Evolutionary conservation across 2,888 invertebrate species (phyloP).

Genomic region (Drosophila austrosaltans): DNA sequence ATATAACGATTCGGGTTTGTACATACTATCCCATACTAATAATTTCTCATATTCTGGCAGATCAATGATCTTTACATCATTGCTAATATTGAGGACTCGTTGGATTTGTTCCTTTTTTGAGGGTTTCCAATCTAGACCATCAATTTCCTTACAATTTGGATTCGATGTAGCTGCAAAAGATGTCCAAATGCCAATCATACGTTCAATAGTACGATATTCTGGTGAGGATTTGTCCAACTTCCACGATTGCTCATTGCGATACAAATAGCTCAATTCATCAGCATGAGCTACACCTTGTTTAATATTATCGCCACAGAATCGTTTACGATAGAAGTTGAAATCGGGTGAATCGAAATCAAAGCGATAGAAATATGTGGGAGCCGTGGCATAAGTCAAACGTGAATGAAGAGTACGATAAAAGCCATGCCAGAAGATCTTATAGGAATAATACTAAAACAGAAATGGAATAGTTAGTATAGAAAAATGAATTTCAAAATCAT

Average conservation of each 20-base stretch:
- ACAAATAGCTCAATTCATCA: conserved; percentile 79
- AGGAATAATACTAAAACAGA: conserved; percentile 67
- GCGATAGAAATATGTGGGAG: conserved; percentile 77
- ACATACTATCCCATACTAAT: conserved; percentile 70
- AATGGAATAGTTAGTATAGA: background rate
- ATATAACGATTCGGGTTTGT: conserved; percentile 52
- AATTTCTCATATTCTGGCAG: conserved; percentile 74
- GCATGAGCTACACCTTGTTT: conserved; percentile 76
- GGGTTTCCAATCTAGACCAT: conserved; percentile 60
- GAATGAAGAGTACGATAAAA: conserved; percentile 69
- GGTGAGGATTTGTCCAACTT: conserved; percentile 55
- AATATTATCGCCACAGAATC: conserved; percentile 69
- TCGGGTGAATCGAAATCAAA: conserved; percentile 79
- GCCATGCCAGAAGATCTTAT: conserved; percentile 79
- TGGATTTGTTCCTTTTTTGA: conserved; percentile 48
- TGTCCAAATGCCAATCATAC: conserved; percentile 76
- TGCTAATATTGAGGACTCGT: conserved; percentile 73
- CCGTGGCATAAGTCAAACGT: conserved; percentile 61
- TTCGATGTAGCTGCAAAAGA: conserved; percentile 73
- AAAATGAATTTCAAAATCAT: background rate
- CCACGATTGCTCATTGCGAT: conserved; percentile 56
- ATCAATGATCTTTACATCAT: conserved; percentile 65
- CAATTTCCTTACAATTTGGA: conserved; percentile 72
- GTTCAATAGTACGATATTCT: conserved; percentile 75
- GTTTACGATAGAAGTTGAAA: conserved; percentile 72